Conservation (phyloP, 2,888 invertebrate species). For the Nebria salina region DNA sequence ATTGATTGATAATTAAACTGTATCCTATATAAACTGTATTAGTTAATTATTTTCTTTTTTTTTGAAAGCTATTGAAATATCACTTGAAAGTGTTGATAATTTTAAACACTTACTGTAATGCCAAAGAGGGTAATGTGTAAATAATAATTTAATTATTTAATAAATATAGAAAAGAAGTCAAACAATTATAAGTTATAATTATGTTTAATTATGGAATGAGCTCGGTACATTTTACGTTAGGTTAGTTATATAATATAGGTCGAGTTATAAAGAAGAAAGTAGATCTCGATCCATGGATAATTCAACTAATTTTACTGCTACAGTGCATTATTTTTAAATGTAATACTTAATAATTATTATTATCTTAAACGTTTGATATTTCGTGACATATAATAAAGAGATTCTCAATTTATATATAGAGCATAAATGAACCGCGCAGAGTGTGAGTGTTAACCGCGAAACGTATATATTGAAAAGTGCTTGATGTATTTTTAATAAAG, state of each 20-base stretch:
- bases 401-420: background rate
- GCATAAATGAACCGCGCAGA: background rate
- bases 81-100: background rate
- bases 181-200: background rate
- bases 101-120: background rate
- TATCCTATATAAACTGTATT: background rate
- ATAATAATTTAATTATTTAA: background rate
- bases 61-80: background rate
- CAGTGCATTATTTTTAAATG: conserved; percentile 7
- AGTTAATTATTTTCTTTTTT: background rate
- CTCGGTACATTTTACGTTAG: conserved; percentile 34
- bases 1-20: background rate
- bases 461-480: background rate
- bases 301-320: conserved; percentile 11
- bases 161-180: background rate
- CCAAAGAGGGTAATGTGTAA: background rate
- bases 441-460: background rate
- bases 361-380: background rate
- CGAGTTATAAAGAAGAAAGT: conserved; percentile 29
- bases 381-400: background rate
- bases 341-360: conserved; percentile 5
- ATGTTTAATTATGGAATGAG: conserved; percentile 30
- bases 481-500: background rate
- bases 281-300: background rate
- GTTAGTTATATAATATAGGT: conserved; percentile 44